Evolutionary conservation across 1,140 invertebrate genomes (phyloP), one percentile per base, ranked within the genome.

Genomic region (Ericerus pela): DNA sequence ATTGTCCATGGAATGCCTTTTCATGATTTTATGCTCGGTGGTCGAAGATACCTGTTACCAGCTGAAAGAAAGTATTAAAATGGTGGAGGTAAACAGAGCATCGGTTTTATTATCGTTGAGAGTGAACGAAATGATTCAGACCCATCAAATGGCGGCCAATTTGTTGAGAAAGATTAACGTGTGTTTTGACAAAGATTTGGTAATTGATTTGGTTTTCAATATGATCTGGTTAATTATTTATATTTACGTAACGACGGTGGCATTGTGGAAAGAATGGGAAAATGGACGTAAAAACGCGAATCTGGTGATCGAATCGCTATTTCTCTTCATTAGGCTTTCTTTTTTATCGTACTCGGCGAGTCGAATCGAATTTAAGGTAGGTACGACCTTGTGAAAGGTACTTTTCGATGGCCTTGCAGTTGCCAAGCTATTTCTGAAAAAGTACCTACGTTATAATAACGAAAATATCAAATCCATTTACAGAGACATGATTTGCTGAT

Each of bases 291-390:
- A 47, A 22, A 10, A 24, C 3, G 22, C 20, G 41, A 47, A 47
- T 24, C 20, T 47, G 2, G 3, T 47, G 4, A 10, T 47, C 20
- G 41, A 47, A 47, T 18, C 26, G 20, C 16, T 47, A 4, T 47
- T 47, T 47, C 14, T 47, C 22, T 24, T 24, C 4, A 14, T 47
- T 20, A 47, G 41, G 14, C 20, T 47, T 5, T 47, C 20, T 22
- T 47, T 22, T 47, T 47, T 47, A 24, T 47, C 41, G 41, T 47
- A 47, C 14, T 47, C 41, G 16, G 41, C 26, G 16, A 47, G 26
- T 24, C 11, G 10, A 10, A 22, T 47, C 41, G 41, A 47, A 14
- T 4, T 24, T 24, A 6, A 47, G 41, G 41, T 47, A 16, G 16
- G 41, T 47, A 22, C 22, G 22, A 20, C n/a, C 4, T 3, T 14